phyloP scores from a whole-genome alignment of 1,140 invertebrate species.

The Acromyrmex charruanus region DNA sequence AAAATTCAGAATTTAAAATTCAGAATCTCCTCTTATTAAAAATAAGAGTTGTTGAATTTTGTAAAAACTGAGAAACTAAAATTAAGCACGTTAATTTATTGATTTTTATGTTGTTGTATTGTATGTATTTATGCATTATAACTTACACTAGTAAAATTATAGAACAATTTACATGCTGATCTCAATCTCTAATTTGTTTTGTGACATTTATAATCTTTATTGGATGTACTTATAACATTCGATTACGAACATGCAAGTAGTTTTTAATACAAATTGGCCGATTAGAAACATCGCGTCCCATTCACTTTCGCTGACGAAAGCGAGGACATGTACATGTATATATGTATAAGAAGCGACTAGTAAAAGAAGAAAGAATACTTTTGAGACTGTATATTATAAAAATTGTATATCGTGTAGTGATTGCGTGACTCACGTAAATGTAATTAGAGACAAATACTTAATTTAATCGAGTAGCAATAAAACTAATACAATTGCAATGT shows the following conservation, averaged over 20 bases:
- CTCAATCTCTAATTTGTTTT: conserved; percentile 16
- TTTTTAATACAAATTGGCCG: conserved; percentile 63
- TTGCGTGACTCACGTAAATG: conserved; percentile 8
- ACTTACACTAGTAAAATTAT: not conserved
- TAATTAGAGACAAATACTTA: not conserved
- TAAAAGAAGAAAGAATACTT: conserved; percentile 3
- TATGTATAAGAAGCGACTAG: conserved; percentile 47
- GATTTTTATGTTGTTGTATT: not conserved
- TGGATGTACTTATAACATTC: not conserved
- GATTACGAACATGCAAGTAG: conserved; percentile 51
- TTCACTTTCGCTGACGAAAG: conserved; percentile 86
- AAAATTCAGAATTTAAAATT: not conserved
- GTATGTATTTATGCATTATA: not conserved
- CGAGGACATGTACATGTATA: conserved; percentile 59
- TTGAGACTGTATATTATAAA: not conserved
- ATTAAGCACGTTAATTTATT: not conserved
- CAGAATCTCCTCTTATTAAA: not conserved
- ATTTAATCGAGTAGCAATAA: not conserved
- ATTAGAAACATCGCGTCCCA: conserved; percentile 83
- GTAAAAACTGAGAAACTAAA: not conserved
- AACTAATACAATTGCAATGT: not conserved
- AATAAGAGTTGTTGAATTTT: not conserved
- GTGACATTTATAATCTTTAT: not conserved
- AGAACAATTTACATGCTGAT: not conserved
- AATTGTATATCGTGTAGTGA: not conserved